Percentiles rank a stretch among this genome's conserved stretches.
Evolutionary conservation across 2,113 vertebrate genomes (phyloP).

Genomic region (Atherinomorus stipes): DNA sequence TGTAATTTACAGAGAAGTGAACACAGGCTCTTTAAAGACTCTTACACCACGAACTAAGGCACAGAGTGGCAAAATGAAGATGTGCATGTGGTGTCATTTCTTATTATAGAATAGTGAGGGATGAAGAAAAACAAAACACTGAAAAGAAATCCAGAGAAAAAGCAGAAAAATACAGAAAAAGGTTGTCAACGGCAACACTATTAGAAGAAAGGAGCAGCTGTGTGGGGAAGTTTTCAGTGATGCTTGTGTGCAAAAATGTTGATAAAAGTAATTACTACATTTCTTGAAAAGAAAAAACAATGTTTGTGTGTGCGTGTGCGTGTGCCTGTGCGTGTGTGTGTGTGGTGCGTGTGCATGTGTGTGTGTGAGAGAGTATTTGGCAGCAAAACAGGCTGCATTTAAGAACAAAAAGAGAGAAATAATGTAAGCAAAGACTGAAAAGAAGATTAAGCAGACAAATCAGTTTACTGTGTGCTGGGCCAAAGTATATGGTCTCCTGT

Average conservation of each 20-base stretch:
- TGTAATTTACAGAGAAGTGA: slow-evolving; percentile 6
- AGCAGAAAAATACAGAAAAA: not conserved
- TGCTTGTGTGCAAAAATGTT: not conserved
- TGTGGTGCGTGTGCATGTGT: slow-evolving; percentile 20
- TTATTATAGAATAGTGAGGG: not conserved
- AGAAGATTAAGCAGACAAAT: not conserved
- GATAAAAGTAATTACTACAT: not conserved
- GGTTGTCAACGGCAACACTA: not conserved
- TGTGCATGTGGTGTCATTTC: not conserved
- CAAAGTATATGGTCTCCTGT: slow-evolving; percentile 53
- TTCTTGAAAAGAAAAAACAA: slow-evolving; percentile 1
- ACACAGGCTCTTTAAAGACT: not conserved
- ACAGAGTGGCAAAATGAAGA: not conserved
- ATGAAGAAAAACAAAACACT: not conserved
- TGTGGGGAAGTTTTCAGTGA: not conserved
- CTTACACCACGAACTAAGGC: not conserved
- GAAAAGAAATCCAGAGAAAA: not conserved
- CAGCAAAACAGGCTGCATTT: slow-evolving; percentile 9
- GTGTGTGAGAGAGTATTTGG: slow-evolving; percentile 18
- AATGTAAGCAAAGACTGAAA: slow-evolving; percentile 2
- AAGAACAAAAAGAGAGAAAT: not conserved
- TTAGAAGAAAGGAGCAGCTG: not conserved
- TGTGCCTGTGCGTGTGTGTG: slow-evolving; percentile 11
- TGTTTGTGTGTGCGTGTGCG: slow-evolving; percentile 14
- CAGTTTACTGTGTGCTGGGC: slow-evolving; percentile 22